Evolutionary conservation across 2,888 invertebrate species (phyloP), one percentile per base, ranked within the genome.

Genomic region (Troilus luridus): DNA sequence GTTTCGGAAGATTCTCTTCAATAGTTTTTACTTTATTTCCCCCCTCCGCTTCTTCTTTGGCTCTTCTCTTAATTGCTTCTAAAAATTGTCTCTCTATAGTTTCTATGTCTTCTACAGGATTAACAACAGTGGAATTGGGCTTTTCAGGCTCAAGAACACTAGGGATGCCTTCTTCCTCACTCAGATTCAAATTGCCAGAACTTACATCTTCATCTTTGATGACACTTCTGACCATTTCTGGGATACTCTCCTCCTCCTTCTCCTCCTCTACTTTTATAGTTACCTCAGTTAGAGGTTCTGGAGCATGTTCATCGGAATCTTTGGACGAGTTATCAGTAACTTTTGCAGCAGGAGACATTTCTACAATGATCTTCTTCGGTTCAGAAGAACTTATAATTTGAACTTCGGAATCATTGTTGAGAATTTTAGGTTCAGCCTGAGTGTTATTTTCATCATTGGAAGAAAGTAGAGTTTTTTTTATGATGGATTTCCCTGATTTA

Each of bases 401-500:
- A 77, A 72, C n/a, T 72, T 90, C 72, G 24, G 90, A 77, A 77
- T 64, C 17, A 59, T 77, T 72, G 17, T 90, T 72, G 7, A 90
- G n/a, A n/a, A 90, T 58, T 90, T 90, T 90, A 72, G 90, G 77
- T 88, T 59, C 62, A 72, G 67, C n/a, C n/a, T 67, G 56, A 62
- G 24, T 27, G 24, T 72, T 19, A 21, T 41, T 24, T 14, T 24
- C 21, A 77, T 90, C 72, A 58, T 77, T 72, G 17, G 67, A 58
- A 56, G 77, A 90, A 21, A 90, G n/a, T 59, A 90, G 54, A 24
- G 90, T 72, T 54, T 60, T 90, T 59, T 88, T 77, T 19, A 81
- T 56, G 59, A 91, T 77, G 19, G 60, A 24, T 89, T 91, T 91
- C 17, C 89, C 91, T 59, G 88, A 88, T 41, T 89, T 91, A 56